Evolutionary conservation across 2,113 vertebrate genomes (phyloP).

Genomic region (Camelus bactrianus): DNA sequence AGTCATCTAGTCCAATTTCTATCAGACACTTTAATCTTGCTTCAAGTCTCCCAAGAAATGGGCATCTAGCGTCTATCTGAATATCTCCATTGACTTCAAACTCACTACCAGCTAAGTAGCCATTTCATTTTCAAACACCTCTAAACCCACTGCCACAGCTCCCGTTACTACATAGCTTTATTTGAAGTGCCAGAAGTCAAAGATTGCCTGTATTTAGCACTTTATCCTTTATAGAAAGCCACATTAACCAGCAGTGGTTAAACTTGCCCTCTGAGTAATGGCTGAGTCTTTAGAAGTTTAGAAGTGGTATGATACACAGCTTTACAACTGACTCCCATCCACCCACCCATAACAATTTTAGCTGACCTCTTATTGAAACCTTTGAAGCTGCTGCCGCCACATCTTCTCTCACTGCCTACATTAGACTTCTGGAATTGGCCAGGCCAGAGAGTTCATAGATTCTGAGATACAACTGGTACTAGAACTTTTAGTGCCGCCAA

Average conservation of each 20-base stretch:
- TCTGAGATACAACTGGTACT: background rate
- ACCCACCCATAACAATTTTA: conserved; percentile 34
- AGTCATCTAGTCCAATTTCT: background rate
- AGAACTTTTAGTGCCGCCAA: conserved; percentile 4
- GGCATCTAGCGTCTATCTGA: background rate
- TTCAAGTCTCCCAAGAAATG: conserved; percentile 43
- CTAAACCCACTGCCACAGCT: conserved; percentile 8
- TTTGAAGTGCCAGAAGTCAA: conserved; percentile 54
- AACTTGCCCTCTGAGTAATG: conserved; percentile 61
- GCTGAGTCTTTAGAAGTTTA: conserved; percentile 65
- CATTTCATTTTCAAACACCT: conserved; percentile 53
- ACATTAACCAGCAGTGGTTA: conserved; percentile 65
- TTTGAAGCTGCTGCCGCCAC: conserved; percentile 44
- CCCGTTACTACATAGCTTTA: conserved; percentile 41
- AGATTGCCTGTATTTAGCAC: conserved; percentile 40
- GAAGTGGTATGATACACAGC: conserved; percentile 29
- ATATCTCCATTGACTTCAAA: conserved; percentile 28
- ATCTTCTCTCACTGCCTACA: background rate
- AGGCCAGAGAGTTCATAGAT: background rate
- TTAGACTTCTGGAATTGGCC: conserved; percentile 52
- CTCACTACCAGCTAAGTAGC: conserved; percentile 44
- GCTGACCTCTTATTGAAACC: conserved; percentile 34
- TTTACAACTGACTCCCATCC: conserved; percentile 52
- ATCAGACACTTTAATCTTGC: background rate
- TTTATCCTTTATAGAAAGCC: conserved; percentile 66